Evolutionary conservation across 1,140 invertebrate species (phyloP).

Genomic region (Neotoxoptera formosana): DNA sequence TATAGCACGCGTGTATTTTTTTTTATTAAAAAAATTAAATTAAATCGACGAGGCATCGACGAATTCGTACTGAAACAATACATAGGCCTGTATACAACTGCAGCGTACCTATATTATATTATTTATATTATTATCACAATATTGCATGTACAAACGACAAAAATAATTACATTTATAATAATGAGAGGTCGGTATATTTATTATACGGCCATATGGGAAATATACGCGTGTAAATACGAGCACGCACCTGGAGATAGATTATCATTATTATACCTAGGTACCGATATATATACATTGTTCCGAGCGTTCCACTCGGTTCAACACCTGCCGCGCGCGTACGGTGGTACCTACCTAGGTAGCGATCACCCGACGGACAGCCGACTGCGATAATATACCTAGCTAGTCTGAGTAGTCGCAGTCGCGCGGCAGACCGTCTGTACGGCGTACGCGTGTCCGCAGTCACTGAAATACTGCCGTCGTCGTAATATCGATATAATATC

Average conservation of each 20-base stretch:
- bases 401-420: not conserved
- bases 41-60: too few species aligned
- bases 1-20: not conserved
- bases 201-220: not conserved
- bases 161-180: not conserved
- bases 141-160: not conserved
- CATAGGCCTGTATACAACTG: not conserved
- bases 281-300: not conserved
- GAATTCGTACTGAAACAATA: not conserved
- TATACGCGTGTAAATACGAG: not conserved
- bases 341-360: not conserved
- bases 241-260: constrained; percentile 20
- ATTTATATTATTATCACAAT: not conserved
- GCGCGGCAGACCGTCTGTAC: not conserved
- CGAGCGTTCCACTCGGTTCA: constrained; percentile 7
- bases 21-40: not conserved
- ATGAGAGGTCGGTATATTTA: not conserved
- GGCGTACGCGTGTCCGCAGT: constrained; percentile 12
- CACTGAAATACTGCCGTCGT: not conserved
- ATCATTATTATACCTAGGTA: not conserved
- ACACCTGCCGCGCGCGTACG: constrained; percentile 9
- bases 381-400: not conserved
- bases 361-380: not conserved
- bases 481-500: not conserved
- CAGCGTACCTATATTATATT: not conserved